phyloP scores from a whole-genome alignment of 1,140 invertebrate genomes.

The Chelonus insularis region DNA sequence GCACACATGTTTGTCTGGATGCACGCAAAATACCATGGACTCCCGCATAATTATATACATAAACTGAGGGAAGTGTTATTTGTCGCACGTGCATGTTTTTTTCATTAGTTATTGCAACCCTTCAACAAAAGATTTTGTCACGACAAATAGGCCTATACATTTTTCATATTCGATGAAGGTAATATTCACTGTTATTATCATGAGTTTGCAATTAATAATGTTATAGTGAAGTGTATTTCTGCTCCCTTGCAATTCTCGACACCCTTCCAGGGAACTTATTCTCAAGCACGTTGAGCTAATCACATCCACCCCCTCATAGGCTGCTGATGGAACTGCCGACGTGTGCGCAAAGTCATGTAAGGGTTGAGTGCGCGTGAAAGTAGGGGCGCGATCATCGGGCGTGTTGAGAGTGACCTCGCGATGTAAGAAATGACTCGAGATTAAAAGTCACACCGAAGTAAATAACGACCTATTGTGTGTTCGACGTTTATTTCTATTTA shows the following conservation, averaged over 20 bases:
- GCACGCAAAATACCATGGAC: constrained; percentile 17
- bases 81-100: constrained; percentile 2
- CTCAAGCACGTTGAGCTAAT: background rate
- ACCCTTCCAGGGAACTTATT: background rate
- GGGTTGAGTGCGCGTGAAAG: constrained; percentile 6
- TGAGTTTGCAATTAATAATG: constrained; percentile 3
- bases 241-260: background rate
- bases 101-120: background rate
- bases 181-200: background rate
- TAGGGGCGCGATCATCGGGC: constrained; percentile 18
- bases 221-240: background rate
- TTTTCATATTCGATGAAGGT: constrained; percentile 27
- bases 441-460: constrained; percentile 21
- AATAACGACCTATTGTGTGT: background rate
- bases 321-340: constrained; percentile 7
- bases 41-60: constrained; percentile 9
- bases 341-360: constrained; percentile 9
- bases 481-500: background rate
- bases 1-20: no score
- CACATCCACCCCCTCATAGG: constrained; percentile 6
- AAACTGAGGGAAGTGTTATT: constrained; percentile 3
- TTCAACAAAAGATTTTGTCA: background rate
- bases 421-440: constrained; percentile 23
- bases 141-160: constrained; percentile 33
- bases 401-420: constrained; percentile 18